Conservation (phyloP, 2,797 vertebrate species). For the Eulemur rubriventer region DNA sequence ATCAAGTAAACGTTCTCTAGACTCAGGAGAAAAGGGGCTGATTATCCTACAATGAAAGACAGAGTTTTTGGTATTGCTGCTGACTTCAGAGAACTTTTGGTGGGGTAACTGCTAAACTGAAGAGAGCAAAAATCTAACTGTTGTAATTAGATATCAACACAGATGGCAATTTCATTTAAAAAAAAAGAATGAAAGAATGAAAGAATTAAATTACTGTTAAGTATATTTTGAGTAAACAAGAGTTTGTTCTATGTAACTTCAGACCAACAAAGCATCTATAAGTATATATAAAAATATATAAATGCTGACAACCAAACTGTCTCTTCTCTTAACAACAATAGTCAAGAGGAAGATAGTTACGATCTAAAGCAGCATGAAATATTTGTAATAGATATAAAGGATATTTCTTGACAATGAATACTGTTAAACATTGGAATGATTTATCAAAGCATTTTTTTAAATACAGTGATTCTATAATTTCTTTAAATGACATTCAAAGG, state of each 20-base stretch:
- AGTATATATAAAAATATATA: not conserved
- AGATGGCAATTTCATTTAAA: not conserved
- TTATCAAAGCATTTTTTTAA: not conserved
- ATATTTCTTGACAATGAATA: not conserved
- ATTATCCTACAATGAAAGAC: not conserved
- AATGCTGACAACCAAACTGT: not conserved
- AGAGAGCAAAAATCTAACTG: not conserved
- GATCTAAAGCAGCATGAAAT: not conserved
- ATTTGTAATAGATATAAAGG: not conserved
- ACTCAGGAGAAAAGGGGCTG: not conserved
- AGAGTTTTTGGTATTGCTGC: not conserved
- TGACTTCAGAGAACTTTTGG: not conserved
- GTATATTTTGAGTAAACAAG: not conserved
- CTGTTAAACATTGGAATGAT: not conserved
- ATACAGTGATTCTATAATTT: not conserved
- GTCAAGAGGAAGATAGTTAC: not conserved
- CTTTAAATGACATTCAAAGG: constrained; percentile 43
- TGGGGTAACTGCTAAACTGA: not conserved
- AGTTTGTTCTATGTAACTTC: not conserved
- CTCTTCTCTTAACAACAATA: not conserved
- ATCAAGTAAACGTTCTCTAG: not conserved
- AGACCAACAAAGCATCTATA: not conserved
- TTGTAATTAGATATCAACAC: not conserved
- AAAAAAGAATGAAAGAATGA: not conserved
- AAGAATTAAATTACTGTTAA: not conserved